Percentiles rank a stretch among this genome's conserved stretches.
phyloP scores from a whole-genome alignment of 2,888 invertebrate species.

The Odontocolon sp. region DNA sequence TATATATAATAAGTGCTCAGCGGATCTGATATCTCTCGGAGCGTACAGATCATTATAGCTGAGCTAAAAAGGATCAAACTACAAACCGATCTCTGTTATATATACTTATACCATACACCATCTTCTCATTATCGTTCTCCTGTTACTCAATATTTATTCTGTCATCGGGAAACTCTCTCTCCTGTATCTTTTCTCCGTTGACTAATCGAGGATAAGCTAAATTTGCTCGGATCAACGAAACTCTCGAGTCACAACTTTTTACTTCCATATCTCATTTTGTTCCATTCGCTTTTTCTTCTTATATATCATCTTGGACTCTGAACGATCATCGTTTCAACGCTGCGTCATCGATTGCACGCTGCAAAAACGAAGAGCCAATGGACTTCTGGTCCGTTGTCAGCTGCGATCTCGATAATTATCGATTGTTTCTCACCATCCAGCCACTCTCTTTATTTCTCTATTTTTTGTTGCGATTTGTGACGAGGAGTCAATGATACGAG shows the following conservation, averaged over 20 bases:
- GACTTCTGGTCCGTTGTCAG: constrained; percentile 11
- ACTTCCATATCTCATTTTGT: constrained; percentile 1
- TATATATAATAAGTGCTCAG: too few relatives aligned
- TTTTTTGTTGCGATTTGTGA: constrained; percentile 14
- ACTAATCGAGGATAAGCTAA: background rate
- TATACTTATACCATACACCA: too few relatives aligned
- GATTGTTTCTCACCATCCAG: constrained; percentile 10
- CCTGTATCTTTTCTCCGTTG: background rate
- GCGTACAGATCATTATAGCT: too few relatives aligned
- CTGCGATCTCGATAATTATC: constrained; percentile 18
- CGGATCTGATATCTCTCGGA: too few relatives aligned
- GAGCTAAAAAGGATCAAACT: too few relatives aligned
- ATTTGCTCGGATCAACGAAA: background rate
- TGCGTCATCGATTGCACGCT: constrained; percentile 2
- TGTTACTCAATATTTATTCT: background rate
- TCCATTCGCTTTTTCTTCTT: background rate
- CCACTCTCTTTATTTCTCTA: too few relatives aligned
- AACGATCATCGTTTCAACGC: background rate
- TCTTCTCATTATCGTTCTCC: too few relatives aligned
- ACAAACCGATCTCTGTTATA: too few relatives aligned
- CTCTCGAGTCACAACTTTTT: background rate
- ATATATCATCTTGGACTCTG: background rate
- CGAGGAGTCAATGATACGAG: background rate
- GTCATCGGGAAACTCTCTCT: background rate
- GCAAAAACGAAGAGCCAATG: constrained; percentile 5